A percentile compares a stretch with the other conserved stretches of the same genome.
Evolutionary conservation across 92 coral and sea anemone species (phyloP).

Genomic region (Phenganax subtilis): DNA sequence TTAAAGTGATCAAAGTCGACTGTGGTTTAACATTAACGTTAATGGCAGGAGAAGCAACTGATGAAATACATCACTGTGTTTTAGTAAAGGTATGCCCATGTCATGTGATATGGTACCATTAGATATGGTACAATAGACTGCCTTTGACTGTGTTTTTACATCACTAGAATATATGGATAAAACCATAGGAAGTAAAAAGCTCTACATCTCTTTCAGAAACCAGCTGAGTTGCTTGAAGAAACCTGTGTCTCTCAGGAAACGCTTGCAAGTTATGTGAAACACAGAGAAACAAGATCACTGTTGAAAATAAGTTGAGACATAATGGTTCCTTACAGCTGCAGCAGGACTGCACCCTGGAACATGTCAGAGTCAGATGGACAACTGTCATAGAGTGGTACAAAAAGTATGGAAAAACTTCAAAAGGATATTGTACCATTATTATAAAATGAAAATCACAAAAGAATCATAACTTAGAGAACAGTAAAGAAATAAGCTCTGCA

Average conservation of each 20-base stretch:
- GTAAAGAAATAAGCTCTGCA: background rate
- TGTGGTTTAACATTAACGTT: slow-evolving; percentile 37
- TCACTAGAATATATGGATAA: background rate
- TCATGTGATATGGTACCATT: background rate
- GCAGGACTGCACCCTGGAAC: background rate
- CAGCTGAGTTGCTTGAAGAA: slow-evolving; percentile 16
- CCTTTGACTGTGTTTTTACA: background rate
- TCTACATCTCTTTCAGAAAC: slow-evolving; percentile 2
- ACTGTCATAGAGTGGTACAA: too few relatives aligned
- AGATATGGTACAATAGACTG: background rate
- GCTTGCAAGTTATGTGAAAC: slow-evolving; percentile 23
- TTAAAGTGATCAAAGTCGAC: slow-evolving; percentile 31
- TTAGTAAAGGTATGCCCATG: slow-evolving; percentile 17
- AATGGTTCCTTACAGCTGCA: background rate
- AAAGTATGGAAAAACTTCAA: too few relatives aligned
- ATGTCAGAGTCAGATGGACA: too few relatives aligned
- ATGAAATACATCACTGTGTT: slow-evolving; percentile 36
- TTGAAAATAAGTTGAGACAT: slow-evolving; percentile 17
- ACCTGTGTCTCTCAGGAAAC: slow-evolving; percentile 9
- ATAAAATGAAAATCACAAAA: too few relatives aligned
- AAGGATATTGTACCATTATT: too few relatives aligned
- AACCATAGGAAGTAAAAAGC: too few relatives aligned
- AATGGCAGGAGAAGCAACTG: slow-evolving; percentile 24
- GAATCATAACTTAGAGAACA: too few relatives aligned
- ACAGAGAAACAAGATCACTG: slow-evolving; percentile 12